phyloP scores from a whole-genome alignment of 53 echinoderm and acorn worm species.

The Pentamera pediparva region DNA sequence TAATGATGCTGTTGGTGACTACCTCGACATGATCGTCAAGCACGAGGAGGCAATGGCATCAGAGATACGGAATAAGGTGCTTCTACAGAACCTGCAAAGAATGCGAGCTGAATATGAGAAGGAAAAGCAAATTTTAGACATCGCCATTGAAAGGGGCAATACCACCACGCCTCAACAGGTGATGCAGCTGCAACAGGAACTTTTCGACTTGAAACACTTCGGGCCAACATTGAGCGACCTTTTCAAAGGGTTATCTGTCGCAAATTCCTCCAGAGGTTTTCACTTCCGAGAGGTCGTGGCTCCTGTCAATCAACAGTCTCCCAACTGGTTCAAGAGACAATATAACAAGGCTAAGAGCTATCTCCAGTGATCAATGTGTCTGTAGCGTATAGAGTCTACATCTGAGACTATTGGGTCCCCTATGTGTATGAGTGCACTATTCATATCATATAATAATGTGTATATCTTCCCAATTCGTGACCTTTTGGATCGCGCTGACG shows the following conservation, averaged over 20 bases:
- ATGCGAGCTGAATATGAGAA: not conserved
- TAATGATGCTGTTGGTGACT: slow-evolving; percentile 29
- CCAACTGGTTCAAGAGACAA: too few relatives aligned
- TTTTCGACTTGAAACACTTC: slow-evolving; percentile 10
- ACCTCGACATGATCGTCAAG: not conserved
- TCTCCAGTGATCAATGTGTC: too few relatives aligned
- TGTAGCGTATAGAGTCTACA: too few relatives aligned
- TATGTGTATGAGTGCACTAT: too few relatives aligned
- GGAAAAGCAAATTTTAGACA: slow-evolving; percentile 15
- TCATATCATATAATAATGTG: too few relatives aligned
- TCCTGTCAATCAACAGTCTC: too few relatives aligned
- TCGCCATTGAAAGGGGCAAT: not conserved
- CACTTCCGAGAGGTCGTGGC: not conserved
- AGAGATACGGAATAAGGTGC: not conserved
- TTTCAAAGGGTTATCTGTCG: not conserved
- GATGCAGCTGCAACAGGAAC: not conserved
- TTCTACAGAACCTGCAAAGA: not conserved
- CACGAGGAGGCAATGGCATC: not conserved
- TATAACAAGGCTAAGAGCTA: too few relatives aligned
- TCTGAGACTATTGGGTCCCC: too few relatives aligned
- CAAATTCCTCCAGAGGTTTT: not conserved
- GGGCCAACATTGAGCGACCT: not conserved
- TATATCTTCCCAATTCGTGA: too few relatives aligned
- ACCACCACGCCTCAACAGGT: not conserved
- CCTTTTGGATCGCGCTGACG: too few relatives aligned